phyloP scores from a whole-genome alignment of 2,113 vertebrate genomes.

The Corythornis cristatus region DNA sequence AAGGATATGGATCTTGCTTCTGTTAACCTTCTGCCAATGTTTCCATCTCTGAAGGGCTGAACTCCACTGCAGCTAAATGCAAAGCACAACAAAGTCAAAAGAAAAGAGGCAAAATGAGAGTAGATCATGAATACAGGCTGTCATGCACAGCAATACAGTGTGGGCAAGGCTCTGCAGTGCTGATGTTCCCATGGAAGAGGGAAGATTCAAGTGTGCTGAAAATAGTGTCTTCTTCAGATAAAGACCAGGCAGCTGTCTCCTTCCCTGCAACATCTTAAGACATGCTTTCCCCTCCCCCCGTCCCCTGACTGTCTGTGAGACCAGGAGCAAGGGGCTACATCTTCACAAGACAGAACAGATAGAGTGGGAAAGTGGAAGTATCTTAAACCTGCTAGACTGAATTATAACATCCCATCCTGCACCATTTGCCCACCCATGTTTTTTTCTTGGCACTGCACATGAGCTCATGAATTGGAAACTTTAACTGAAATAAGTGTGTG shows the following conservation, averaged over 20 bases:
- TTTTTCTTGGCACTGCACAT: not conserved
- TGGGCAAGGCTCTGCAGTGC: not conserved
- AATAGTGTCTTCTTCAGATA: constrained; percentile 17
- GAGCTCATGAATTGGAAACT: not conserved
- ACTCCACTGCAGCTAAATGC: not conserved
- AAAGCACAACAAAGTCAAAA: not conserved
- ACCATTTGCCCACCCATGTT: not conserved
- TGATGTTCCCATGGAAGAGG: not conserved
- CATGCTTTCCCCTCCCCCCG: not conserved
- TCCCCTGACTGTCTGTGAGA: not conserved
- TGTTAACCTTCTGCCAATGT: not conserved
- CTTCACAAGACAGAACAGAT: not conserved
- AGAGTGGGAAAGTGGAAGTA: not conserved
- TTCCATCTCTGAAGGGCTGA: not conserved
- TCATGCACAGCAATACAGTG: not conserved
- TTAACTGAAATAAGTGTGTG: not conserved
- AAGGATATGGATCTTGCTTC: not conserved
- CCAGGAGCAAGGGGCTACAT: not conserved
- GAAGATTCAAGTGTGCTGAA: not conserved
- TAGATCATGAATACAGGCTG: not conserved
- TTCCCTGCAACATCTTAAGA: not conserved
- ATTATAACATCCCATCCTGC: not conserved
- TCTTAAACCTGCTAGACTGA: not conserved
- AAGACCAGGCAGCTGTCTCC: not conserved
- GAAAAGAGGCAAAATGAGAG: not conserved